These are phyloP conservation scores for Pungitius pungitius DNA, from an alignment of 2,113 vertebrate genomes.

Conservation along the genomic window DNA sequence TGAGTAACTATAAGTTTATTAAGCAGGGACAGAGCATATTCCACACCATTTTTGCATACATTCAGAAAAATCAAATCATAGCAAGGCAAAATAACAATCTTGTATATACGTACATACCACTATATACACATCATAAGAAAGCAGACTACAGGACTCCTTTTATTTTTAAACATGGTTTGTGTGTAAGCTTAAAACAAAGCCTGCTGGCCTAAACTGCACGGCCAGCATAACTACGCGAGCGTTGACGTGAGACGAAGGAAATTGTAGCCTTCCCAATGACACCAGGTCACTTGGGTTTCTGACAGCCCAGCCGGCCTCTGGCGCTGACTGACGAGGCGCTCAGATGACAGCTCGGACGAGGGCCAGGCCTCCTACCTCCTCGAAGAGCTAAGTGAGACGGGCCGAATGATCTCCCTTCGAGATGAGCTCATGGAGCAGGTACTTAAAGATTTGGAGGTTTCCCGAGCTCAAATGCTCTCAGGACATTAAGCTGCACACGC, in stretches of 20 bases:
- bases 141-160: background rate
- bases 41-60: too few species aligned
- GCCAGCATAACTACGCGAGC: slow-evolving; percentile 6
- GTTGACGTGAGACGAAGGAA: slow-evolving; percentile 15
- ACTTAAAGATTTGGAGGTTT: slow-evolving; percentile 36
- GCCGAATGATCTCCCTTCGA: slow-evolving; percentile 37
- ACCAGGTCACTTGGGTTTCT: slow-evolving; percentile 38
- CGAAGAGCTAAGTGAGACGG: slow-evolving; percentile 18
- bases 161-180: background rate
- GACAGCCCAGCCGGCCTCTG: slow-evolving; percentile 12
- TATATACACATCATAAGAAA: too few species aligned
- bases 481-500: slow-evolving; percentile 19
- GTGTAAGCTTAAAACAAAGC: slow-evolving; percentile 3
- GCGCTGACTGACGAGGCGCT: slow-evolving; percentile 35
- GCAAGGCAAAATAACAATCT: too few species aligned
- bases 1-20: too few species aligned
- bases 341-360: slow-evolving; percentile 14
- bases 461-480: slow-evolving; percentile 15
- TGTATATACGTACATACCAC: too few species aligned
- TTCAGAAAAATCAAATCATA: too few species aligned
- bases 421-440: slow-evolving; percentile 28
- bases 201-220: background rate
- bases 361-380: slow-evolving; percentile 6
- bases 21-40: too few species aligned
- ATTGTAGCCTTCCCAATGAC: slow-evolving; percentile 33